phyloP scores from a whole-genome alignment of 2,797 vertebrate genomes.

The Chrosomus eos region DNA sequence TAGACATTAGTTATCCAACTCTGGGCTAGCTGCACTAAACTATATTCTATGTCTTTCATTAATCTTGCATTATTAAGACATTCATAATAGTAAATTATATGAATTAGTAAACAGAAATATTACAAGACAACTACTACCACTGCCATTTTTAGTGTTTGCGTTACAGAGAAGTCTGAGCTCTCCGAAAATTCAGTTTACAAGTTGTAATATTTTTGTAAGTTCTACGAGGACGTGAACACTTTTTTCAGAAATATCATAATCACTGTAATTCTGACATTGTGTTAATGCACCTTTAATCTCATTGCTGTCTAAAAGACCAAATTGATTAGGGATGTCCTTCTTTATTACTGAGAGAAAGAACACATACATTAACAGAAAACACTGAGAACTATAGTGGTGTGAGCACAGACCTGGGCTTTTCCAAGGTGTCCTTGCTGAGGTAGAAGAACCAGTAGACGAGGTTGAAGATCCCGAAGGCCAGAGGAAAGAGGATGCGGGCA shows the following conservation, averaged over 20 bases:
- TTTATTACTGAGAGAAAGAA: background rate
- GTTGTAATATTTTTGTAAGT: background rate
- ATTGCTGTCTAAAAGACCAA: background rate
- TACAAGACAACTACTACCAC: background rate
- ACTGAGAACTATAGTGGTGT: background rate
- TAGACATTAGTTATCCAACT: too few relatives aligned
- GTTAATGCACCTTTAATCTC: background rate
- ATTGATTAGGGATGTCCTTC: background rate
- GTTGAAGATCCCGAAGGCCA: slow-evolving; percentile 92
- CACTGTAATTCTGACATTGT: background rate
- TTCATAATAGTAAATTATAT: background rate
- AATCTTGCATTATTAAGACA: background rate
- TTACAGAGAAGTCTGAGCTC: background rate
- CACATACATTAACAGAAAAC: background rate
- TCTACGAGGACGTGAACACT: background rate
- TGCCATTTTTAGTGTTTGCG: background rate
- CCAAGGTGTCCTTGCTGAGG: slow-evolving; percentile 91
- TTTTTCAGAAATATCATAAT: background rate
- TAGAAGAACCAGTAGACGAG: slow-evolving; percentile 92
- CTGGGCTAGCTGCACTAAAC: too few relatives aligned
- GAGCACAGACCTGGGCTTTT: slow-evolving; percentile 66
- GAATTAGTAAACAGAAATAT: background rate
- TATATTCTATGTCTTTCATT: background rate
- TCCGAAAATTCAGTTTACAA: background rate
- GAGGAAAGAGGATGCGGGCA: slow-evolving; percentile 89